Evolutionary conservation across 2,888 invertebrate genomes (phyloP).

Genomic region (Troglohyphantes excavatus): DNA sequence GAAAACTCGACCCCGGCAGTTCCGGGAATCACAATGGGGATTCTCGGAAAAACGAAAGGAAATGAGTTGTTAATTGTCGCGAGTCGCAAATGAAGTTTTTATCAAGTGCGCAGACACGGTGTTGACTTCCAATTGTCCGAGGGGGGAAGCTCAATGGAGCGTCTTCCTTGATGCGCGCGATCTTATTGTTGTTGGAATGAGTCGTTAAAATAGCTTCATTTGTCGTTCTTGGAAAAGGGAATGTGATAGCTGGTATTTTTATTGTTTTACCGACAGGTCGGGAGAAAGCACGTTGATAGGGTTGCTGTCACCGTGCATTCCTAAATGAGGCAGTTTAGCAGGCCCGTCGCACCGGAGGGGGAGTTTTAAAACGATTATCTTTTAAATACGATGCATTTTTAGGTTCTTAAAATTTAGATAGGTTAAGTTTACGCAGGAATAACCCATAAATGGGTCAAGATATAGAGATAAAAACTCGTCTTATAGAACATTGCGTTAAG

Average conservation of each 20-base stretch:
- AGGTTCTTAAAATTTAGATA: too few species aligned
- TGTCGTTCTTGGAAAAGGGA: not conserved
- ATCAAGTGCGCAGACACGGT: not conserved
- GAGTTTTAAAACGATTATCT: too few species aligned
- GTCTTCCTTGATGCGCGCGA: not conserved
- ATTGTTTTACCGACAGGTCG: too few species aligned
- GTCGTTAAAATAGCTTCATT: not conserved
- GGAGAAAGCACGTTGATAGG: too few species aligned
- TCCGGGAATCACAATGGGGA: not conserved
- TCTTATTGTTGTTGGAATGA: not conserved
- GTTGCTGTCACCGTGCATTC: too few species aligned
- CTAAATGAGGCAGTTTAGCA: too few species aligned
- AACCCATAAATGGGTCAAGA: too few species aligned
- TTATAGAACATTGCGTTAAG: too few species aligned
- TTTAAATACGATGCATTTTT: too few species aligned
- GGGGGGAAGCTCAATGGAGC: not conserved
- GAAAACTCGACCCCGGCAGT: not conserved
- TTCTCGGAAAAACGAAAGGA: constrained; percentile 3
- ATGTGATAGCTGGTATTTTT: not conserved
- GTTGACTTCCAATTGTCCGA: not conserved
- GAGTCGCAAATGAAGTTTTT: not conserved
- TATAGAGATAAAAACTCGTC: too few species aligned
- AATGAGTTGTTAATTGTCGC: constrained; percentile 45
- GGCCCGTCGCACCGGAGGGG: too few species aligned
- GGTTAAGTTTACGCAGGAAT: too few species aligned